Evolutionary conservation across 1,140 invertebrate genomes (phyloP).

Genomic region (Cylas formicarius): DNA sequence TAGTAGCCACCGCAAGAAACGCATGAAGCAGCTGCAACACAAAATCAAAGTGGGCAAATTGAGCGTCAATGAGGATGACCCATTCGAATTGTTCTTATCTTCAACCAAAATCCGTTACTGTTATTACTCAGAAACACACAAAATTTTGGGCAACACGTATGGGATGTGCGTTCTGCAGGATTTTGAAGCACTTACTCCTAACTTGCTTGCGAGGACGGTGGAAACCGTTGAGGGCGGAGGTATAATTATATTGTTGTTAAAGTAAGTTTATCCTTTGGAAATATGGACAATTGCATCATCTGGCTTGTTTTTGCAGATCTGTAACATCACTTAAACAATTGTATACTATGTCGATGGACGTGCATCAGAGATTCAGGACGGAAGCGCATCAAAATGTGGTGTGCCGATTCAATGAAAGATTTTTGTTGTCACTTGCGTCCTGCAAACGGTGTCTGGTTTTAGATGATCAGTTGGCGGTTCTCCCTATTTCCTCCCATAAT

Average conservation of each 20-base stretch:
- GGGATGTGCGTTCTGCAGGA: slow-evolving; percentile 97
- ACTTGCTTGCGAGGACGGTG: slow-evolving; percentile 91
- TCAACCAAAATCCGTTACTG: slow-evolving; percentile 96
- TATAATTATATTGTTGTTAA: slow-evolving; percentile 80
- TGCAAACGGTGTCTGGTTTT: slow-evolving; percentile 86
- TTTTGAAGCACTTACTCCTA: slow-evolving; percentile 99
- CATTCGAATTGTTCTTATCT: slow-evolving; percentile 94
- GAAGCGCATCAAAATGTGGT: slow-evolving; percentile 90
- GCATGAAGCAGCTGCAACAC: slow-evolving; percentile 78
- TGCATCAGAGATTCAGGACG: slow-evolving; percentile 88
- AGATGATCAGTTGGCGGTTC: slow-evolving; percentile 86
- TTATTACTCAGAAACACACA: slow-evolving; percentile 97
- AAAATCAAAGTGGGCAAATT: slow-evolving; percentile 86
- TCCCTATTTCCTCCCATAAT: slow-evolving; percentile 88
- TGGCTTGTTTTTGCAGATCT: slow-evolving; percentile 44
- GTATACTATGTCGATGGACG: slow-evolving; percentile 97
- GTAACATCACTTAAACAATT: slow-evolving; percentile 89
- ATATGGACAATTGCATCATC: no score
- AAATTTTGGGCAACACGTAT: slow-evolving; percentile 96
- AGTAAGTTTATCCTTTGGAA: slow-evolving; percentile 7
- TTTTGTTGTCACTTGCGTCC: slow-evolving; percentile 84
- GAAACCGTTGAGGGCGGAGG: slow-evolving; percentile 99
- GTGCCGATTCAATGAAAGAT: slow-evolving; percentile 94
- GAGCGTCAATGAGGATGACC: slow-evolving; percentile 89
- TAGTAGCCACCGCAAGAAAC: slow-evolving; percentile 90